phyloP scores from a whole-genome alignment of 1,140 invertebrate species.

The Batillaria attramentaria region DNA sequence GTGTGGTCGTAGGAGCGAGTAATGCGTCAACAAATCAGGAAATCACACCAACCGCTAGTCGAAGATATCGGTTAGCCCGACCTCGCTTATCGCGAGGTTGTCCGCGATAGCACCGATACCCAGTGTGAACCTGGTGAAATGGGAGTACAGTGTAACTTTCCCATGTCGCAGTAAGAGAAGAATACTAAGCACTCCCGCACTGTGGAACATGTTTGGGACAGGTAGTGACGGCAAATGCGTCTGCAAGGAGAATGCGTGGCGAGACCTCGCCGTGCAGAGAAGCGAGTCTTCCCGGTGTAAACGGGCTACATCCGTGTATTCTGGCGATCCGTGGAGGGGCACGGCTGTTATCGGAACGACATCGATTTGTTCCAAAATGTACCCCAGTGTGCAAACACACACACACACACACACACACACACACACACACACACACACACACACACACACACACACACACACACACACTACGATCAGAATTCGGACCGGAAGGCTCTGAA shows the following conservation, averaged over 20 bases:
- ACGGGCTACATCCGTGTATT: not conserved
- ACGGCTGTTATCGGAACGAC: not conserved
- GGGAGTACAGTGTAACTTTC: too few species aligned
- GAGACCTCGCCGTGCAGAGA: not conserved
- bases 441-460: not conserved
- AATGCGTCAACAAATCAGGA: too few species aligned
- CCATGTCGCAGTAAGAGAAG: too few species aligned
- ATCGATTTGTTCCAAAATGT: not conserved
- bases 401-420: not conserved
- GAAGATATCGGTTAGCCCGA: too few species aligned
- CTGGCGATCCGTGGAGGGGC: not conserved
- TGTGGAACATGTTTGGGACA: not conserved
- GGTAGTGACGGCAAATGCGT: not conserved
- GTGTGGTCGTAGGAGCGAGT: too few species aligned
- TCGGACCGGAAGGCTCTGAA: not conserved
- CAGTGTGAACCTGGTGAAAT: too few species aligned
- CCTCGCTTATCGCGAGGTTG: too few species aligned
- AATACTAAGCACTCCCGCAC: too few species aligned
- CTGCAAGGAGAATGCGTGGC: not conserved
- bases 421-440: not conserved
- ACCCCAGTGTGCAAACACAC: not conserved
- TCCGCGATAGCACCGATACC: too few species aligned
- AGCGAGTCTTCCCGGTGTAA: not conserved
- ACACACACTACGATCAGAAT: not conserved
- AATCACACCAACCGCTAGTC: too few species aligned